These are phyloP conservation scores for Geophilus truncorum DNA, from an alignment of 2,888 invertebrate species.

Conservation along the genomic window DNA sequence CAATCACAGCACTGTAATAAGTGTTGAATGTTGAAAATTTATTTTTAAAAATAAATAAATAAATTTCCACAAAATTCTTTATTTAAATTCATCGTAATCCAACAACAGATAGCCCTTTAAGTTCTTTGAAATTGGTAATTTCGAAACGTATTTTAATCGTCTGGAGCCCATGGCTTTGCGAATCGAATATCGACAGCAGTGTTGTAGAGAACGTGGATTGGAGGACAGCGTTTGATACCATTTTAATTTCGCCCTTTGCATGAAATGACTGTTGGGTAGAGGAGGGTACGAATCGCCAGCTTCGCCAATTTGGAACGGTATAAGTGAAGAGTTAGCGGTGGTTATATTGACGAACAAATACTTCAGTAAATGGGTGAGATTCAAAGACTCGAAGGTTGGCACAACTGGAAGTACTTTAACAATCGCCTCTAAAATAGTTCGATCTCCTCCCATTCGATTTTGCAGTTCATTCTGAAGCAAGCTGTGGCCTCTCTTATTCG, in stretches of 20 bases:
- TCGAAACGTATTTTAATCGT: slow-evolving; percentile 42
- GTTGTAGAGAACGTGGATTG: slow-evolving; percentile 45
- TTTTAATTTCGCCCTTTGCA: slow-evolving; percentile 40
- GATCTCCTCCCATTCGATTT: slow-evolving; percentile 36
- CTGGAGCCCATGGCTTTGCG: slow-evolving; percentile 42
- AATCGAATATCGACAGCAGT: slow-evolving; percentile 45
- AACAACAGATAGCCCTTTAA: slow-evolving; percentile 44
- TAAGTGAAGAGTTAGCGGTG: not conserved
- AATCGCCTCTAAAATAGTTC: slow-evolving; percentile 41
- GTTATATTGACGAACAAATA: not conserved
- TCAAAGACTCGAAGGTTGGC: slow-evolving; percentile 42
- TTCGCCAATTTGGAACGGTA: not conserved
- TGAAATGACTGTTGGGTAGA: not conserved
- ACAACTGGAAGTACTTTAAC: slow-evolving; percentile 43
- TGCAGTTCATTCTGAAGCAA: slow-evolving; percentile 44
- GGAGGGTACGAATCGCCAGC: not conserved
- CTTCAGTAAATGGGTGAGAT: slow-evolving; percentile 2
- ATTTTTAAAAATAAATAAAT: too few species aligned
- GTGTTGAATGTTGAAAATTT: too few species aligned
- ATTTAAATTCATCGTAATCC: slow-evolving; percentile 37
- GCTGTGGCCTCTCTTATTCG: slow-evolving; percentile 43
- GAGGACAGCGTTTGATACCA: slow-evolving; percentile 44
- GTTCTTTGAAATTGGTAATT: slow-evolving; percentile 44
- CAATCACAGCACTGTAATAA: too few species aligned
- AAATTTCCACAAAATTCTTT: not conserved